These are phyloP conservation scores for Pseudomyrmex gracilis DNA, from an alignment of 1,140 invertebrate genomes.

Conservation along the genomic window DNA sequence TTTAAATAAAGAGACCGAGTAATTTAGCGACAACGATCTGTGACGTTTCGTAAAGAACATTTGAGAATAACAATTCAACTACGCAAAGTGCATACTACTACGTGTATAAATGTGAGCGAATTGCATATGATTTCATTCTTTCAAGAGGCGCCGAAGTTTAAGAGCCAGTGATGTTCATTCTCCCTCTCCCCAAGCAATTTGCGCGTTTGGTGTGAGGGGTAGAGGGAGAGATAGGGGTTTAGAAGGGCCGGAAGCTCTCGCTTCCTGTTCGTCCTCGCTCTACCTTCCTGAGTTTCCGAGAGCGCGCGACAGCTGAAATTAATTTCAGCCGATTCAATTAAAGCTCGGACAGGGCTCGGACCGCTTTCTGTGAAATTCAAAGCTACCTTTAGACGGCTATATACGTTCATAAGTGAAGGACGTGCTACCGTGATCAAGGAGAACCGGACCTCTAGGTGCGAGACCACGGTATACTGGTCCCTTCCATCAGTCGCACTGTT, in stretches of 20 bases:
- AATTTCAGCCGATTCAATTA: conserved; percentile 84
- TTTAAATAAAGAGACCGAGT: too few relatives aligned
- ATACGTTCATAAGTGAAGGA: conserved; percentile 59
- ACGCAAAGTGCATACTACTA: not conserved
- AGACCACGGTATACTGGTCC: not conserved
- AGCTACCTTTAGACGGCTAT: conserved; percentile 56
- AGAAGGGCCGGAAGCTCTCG: conserved; percentile 65
- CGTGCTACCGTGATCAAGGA: conserved; percentile 57
- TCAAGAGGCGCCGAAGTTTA: conserved; percentile 68
- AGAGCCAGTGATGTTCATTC: conserved; percentile 68
- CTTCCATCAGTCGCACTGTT: conserved; percentile 50
- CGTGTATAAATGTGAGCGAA: not conserved
- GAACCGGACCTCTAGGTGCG: conserved; percentile 59
- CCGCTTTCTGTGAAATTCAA: conserved; percentile 76
- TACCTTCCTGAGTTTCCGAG: conserved; percentile 75
- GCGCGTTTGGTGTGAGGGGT: conserved; percentile 45
- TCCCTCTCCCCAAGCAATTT: conserved; percentile 62
- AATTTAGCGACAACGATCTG: too few relatives aligned
- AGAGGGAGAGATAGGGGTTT: not conserved
- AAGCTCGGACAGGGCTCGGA: conserved; percentile 73
- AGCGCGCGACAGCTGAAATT: conserved; percentile 80
- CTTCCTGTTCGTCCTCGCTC: conserved; percentile 58
- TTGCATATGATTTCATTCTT: conserved; percentile 39
- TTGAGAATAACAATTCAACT: too few relatives aligned
- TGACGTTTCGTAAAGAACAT: too few relatives aligned